phyloP scores from a whole-genome alignment of 2,888 invertebrate species.

The Perizoma affinitatum region DNA sequence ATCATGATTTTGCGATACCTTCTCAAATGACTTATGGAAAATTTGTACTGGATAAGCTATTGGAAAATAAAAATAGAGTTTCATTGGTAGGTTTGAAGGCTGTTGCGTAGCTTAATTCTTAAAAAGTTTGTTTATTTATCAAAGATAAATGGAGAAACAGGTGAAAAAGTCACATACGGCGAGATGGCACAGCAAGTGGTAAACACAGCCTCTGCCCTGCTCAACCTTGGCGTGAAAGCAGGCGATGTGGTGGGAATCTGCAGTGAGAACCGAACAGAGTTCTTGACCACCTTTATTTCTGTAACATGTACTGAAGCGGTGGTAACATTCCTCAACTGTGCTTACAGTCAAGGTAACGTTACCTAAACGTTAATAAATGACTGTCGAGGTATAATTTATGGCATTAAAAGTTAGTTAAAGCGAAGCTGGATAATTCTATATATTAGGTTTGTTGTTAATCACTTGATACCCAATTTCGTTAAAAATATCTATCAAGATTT shows the following conservation, averaged over 20 bases:
- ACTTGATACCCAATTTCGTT: too few species aligned
- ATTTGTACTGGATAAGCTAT: slow-evolving; percentile 51
- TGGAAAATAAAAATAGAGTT: slow-evolving; percentile 46
- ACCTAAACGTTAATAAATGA: neutral
- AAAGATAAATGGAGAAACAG: slow-evolving; percentile 53
- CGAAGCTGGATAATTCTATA: too few species aligned
- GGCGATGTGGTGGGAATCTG: slow-evolving; percentile 57
- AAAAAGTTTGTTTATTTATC: neutral
- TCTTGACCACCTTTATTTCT: slow-evolving; percentile 48
- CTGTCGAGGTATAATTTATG: too few species aligned
- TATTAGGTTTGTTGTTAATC: too few species aligned
- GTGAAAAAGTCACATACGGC: slow-evolving; percentile 47
- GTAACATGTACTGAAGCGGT: slow-evolving; percentile 52
- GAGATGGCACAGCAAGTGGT: slow-evolving; percentile 54
- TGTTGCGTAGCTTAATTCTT: neutral
- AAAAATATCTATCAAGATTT: too few species aligned
- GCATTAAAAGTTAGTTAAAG: too few species aligned
- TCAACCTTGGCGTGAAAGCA: slow-evolving; percentile 44
- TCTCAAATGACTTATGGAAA: slow-evolving; percentile 61
- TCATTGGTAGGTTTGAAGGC: slow-evolving; percentile 56
- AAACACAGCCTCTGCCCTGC: slow-evolving; percentile 48
- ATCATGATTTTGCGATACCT: slow-evolving; percentile 50
- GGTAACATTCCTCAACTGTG: slow-evolving; percentile 53
- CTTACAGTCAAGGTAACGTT: slow-evolving; percentile 58
- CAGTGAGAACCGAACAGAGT: slow-evolving; percentile 60